Percentiles rank a stretch among this genome's conserved stretches.
phyloP scores from a whole-genome alignment of 2,888 invertebrate genomes.

The Heteromyza rotundicornis region DNA sequence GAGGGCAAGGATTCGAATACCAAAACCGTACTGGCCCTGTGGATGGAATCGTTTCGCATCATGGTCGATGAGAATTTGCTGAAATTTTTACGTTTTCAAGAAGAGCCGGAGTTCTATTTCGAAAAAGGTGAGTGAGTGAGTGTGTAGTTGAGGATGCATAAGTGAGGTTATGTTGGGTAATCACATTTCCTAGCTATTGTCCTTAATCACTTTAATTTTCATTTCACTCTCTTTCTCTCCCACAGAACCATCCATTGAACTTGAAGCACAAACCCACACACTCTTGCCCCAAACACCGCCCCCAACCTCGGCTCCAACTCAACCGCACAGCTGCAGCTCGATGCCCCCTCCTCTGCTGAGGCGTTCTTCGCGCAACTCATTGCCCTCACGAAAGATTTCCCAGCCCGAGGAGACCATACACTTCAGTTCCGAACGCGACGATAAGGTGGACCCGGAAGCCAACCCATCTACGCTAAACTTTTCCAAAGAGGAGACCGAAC shows the following conservation, averaged over 20 bases:
- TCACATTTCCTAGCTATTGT: no score
- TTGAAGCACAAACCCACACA: conserved; percentile 29
- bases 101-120: conserved; percentile 23
- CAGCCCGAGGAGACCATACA: conserved; percentile 60
- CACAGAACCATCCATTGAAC: conserved; percentile 25
- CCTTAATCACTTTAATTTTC: no score
- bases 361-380: conserved; percentile 44
- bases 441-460: conserved; percentile 38
- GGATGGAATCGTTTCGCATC: conserved; percentile 49
- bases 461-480: neutral
- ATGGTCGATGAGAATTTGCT: conserved; percentile 44
- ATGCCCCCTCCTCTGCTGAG: conserved; percentile 30
- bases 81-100: conserved; percentile 48
- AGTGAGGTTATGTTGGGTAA: no score
- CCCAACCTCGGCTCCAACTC: conserved; percentile 4
- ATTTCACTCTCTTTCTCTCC: no score
- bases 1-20: conserved; percentile 3
- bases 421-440: conserved; percentile 60
- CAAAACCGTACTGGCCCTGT: conserved; percentile 44
- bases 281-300: conserved; percentile 11
- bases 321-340: conserved; percentile 17
- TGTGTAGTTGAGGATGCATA: no score
- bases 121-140: conserved; percentile 26
- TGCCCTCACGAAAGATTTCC: conserved; percentile 45
- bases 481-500: neutral